Percentiles rank a stretch among this genome's conserved stretches.
Evolutionary conservation across 1,140 invertebrate species (phyloP).

Genomic region (Macrobrachium rosenbergii): DNA sequence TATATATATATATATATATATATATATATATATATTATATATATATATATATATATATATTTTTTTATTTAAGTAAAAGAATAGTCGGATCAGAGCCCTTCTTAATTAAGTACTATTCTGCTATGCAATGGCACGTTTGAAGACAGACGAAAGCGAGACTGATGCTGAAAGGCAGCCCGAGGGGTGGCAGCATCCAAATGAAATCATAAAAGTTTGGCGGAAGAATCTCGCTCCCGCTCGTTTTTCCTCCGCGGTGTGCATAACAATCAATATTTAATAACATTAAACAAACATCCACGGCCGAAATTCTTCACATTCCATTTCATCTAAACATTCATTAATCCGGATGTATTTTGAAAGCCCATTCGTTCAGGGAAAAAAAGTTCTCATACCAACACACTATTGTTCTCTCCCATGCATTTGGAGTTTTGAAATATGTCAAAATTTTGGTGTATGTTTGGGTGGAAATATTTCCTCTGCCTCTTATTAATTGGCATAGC

Average conservation of each 20-base stretch:
- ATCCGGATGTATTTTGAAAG: slow-evolving; percentile 28
- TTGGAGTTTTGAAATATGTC: no score
- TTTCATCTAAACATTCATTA: slow-evolving; percentile 34
- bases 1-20: neutral
- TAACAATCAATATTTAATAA: slow-evolving; percentile 19
- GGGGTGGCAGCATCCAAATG: no score
- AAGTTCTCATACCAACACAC: neutral
- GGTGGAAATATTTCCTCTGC: no score
- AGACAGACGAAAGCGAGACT: no score
- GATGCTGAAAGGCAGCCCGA: no score
- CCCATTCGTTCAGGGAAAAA: neutral
- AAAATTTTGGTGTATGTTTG: neutral
- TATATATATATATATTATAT: neutral
- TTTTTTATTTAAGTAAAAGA: no score
- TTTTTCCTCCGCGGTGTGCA: neutral
- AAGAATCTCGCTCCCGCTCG: neutral
- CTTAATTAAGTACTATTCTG: no score
- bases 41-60: neutral
- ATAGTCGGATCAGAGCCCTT: no score
- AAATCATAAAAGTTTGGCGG: no score
- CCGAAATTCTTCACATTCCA: slow-evolving; percentile 38
- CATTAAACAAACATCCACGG: slow-evolving; percentile 14
- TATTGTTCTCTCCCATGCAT: no score
- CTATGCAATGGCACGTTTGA: no score
- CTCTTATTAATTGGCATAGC: no score